Evolutionary conservation across 2,797 vertebrate genomes (phyloP).

Genomic region (Sebastes trivittatus): DNA sequence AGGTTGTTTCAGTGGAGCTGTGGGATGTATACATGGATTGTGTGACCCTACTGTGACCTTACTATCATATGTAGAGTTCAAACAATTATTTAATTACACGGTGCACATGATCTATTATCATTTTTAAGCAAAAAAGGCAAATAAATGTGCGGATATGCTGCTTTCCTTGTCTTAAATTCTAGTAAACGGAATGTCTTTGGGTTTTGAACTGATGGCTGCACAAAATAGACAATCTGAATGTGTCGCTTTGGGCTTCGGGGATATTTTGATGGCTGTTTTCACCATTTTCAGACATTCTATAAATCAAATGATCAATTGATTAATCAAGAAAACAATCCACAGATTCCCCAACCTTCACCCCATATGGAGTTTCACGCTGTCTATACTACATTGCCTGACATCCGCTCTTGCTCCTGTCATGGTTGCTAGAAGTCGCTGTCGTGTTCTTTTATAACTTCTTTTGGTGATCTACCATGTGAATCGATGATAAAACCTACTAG

Average conservation of each 20-base stretch:
- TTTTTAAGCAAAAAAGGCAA: background rate
- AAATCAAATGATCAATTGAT: background rate
- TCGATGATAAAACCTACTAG: no score
- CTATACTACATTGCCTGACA: no score
- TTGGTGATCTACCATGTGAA: no score
- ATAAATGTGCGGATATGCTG: background rate
- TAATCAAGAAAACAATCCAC: background rate
- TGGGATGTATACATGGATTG: conserved; percentile 12
- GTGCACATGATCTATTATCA: fast-evolving
- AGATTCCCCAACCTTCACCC: no score
- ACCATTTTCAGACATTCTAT: background rate
- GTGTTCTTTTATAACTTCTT: no score
- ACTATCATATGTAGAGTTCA: background rate
- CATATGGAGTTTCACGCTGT: no score
- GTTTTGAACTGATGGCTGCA: background rate
- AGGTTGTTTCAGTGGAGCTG: conserved; percentile 15
- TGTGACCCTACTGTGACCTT: conserved; percentile 37
- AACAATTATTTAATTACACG: background rate
- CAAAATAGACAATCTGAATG: background rate
- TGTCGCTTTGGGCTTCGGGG: background rate
- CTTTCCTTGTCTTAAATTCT: background rate
- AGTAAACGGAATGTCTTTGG: background rate
- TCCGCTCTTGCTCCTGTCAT: no score
- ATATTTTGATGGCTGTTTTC: background rate
- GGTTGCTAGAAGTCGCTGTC: no score